Evolutionary conservation across 1,140 invertebrate species (phyloP).

Genomic region (Hirudo medicinalis): DNA sequence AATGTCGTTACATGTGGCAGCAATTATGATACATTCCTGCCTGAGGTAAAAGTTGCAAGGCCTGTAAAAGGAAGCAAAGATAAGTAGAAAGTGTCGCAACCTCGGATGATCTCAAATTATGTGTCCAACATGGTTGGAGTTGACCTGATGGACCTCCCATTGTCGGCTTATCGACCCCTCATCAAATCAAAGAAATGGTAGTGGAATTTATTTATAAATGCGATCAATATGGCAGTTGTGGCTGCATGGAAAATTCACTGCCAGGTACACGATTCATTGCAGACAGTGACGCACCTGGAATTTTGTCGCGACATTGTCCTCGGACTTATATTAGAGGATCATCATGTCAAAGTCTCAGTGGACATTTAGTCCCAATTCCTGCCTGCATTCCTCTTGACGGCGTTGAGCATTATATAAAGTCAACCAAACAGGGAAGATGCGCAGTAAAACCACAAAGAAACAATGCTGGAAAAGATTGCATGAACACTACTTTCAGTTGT

Average conservation of each 20-base stretch:
- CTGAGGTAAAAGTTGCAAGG: too few species aligned
- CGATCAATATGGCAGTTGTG: conserved; percentile 1
- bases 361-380: background rate
- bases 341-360: background rate
- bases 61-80: too few species aligned
- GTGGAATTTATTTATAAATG: conserved; percentile 6
- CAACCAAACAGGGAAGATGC: background rate
- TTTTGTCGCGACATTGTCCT: background rate
- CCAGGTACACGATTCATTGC: too few species aligned
- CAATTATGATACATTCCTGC: too few species aligned
- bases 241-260: background rate
- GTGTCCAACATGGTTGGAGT: background rate
- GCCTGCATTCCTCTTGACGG: background rate
- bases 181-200: conserved; percentile 7
- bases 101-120: background rate
- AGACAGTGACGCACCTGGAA: background rate
- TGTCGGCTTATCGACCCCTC: background rate
- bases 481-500: background rate
- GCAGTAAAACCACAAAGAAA: background rate
- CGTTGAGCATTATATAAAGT: background rate
- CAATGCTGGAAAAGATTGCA: background rate
- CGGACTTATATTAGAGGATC: background rate
- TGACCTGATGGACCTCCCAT: background rate
- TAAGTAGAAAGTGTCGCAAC: too few species aligned
- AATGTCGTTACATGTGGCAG: too few species aligned